A percentile compares a stretch with the other conserved stretches of the same genome.
phyloP scores from a whole-genome alignment of 1,140 invertebrate species.

The Caenorhabditis brenneri region DNA sequence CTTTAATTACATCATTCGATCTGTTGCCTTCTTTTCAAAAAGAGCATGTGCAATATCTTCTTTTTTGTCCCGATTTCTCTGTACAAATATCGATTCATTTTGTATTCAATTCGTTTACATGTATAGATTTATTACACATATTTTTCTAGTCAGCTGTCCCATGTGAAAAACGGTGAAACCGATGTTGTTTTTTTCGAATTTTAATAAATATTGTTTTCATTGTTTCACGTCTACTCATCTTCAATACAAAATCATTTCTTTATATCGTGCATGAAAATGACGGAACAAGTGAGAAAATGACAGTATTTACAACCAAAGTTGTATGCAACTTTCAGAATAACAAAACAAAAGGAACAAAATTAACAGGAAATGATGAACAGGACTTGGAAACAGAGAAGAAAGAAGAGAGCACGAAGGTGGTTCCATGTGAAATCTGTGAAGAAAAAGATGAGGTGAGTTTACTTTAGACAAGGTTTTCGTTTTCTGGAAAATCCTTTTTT shows the following conservation, averaged over 20 bases:
- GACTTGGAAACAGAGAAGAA: neutral
- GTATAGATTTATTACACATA: conserved; percentile 9
- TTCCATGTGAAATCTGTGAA: neutral
- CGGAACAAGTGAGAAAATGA: neutral
- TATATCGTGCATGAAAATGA: neutral
- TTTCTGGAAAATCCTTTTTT: no score
- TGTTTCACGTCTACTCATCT: neutral
- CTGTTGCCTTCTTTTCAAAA: neutral
- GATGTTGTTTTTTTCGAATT: neutral
- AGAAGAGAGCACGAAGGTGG: neutral
- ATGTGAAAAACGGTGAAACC: neutral
- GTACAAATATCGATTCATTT: conserved; percentile 6
- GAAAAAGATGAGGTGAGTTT: neutral
- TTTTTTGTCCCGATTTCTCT: neutral
- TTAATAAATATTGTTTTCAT: no score
- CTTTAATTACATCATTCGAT: conserved; percentile 1
- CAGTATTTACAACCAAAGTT: neutral
- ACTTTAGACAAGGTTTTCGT: no score
- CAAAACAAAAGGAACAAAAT: neutral
- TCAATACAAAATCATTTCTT: neutral
- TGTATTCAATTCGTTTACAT: neutral
- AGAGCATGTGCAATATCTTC: neutral
- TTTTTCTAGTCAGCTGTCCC: neutral
- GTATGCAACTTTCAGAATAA: neutral
- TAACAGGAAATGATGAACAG: neutral